Base-by-base conservation (phyloP, 2,113 vertebrate species). In the Corythaixoides concolor region DNA sequence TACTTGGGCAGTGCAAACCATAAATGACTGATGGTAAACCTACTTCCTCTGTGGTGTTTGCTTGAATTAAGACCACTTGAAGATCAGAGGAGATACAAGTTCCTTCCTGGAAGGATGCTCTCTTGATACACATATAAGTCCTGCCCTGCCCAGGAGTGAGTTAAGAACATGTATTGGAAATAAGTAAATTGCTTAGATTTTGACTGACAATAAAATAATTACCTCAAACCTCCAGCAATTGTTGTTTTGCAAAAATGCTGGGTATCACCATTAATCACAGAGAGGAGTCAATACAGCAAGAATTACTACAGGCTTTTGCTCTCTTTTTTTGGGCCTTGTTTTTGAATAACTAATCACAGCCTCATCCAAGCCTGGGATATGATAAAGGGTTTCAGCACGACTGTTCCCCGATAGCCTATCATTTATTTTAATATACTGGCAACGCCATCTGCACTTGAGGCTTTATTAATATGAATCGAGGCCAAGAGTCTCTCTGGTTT, bases 361-460 rank as follows among this genome's bases (percentile, higher is more conserved):
- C 49, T 89, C 24, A 18, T 47, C 85, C 11, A 2, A 74, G 82
- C 63, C 60, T 81, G 56, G 79, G 56, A 75, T 75, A 62, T 64
- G 92, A 95, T 92, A 59, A 90, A 53, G 22, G 37, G 60, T 90
- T 95, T 92, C 85, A 90, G 88, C 28, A 78, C 88, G 64, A 85
- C 92, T 94, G 76, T 78, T 96, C 60, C 47, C 77, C 9, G 8
- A 27, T 85, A 92, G 58, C 77, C 60, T 22, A 28, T 94, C 21
- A 72, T 95, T 97, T 93, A 90, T 97, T 94, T 95, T 87, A 89
- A 94, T 85, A 28, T 20, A 37, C 26, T 12, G 3, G 67, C 85
- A 93, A 58, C 6, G n/a, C 88, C 85, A 50, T 91, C 89, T 83
- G 69, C 9, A 11, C 93, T 94, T 49, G 75, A 96, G 73, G 85